Conservation (phyloP, 2,888 invertebrate species). For the Myopa testacea region DNA sequence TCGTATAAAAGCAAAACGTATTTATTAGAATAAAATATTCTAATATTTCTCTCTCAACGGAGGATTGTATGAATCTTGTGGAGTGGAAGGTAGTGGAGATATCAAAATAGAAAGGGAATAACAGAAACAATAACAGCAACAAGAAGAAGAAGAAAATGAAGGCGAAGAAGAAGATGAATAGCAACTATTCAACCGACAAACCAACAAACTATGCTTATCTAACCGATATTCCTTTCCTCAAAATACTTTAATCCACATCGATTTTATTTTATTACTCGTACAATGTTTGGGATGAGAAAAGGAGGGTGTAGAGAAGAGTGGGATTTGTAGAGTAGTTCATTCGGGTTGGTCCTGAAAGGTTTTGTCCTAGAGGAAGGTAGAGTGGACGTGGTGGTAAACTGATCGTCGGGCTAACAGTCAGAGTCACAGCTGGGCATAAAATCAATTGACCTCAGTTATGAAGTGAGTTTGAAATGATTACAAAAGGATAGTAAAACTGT, state of each 20-base stretch:
- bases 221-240: neutral
- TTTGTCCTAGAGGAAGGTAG: no score
- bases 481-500: neutral
- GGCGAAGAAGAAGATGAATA: neutral
- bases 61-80: neutral
- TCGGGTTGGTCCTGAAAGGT: no score
- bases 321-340: no score
- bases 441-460: constrained; percentile 15
- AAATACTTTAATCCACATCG: constrained; percentile 25
- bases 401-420: no score
- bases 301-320: neutral
- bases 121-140: neutral
- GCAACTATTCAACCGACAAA: neutral
- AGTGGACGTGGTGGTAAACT: no score
- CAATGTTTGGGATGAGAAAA: neutral
- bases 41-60: neutral
- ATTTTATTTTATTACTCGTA: constrained; percentile 22
- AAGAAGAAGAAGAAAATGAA: neutral
- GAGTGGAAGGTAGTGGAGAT: neutral
- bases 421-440: no score
- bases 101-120: neutral
- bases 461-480: neutral
- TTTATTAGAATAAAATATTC: neutral
- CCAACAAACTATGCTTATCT: constrained; percentile 7
- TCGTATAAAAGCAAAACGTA: neutral